Percentiles rank a stretch among this genome's conserved stretches.
phyloP scores from a whole-genome alignment of 1,140 invertebrate genomes.

The Episyrphus balteatus region DNA sequence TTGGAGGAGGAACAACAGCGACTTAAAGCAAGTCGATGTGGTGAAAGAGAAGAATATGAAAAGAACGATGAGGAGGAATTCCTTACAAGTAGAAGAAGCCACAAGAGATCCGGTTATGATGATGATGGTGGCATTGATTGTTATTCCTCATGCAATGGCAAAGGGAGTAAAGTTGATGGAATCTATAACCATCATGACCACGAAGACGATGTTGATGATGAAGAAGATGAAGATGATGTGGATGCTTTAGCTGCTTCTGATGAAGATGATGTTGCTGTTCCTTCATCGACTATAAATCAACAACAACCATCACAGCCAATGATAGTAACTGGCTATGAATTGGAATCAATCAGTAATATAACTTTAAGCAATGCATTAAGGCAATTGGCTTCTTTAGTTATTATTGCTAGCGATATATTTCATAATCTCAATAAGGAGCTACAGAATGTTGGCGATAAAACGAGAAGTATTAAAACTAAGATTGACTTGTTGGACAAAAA shows the following conservation, averaged over 20 bases:
- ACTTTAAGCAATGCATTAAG: conserved; percentile 62
- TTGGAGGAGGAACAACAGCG: too few relatives aligned
- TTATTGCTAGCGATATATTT: conserved; percentile 67
- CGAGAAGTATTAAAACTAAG: conserved; percentile 48
- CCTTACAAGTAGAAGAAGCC: too few relatives aligned
- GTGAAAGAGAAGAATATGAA: too few relatives aligned
- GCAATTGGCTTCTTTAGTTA: conserved; percentile 65
- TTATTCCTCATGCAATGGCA: too few relatives aligned
- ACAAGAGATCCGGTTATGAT: too few relatives aligned
- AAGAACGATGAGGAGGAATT: too few relatives aligned
- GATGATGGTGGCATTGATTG: too few relatives aligned
- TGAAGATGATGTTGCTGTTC: conserved; percentile 21
- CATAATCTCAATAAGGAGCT: conserved; percentile 57
- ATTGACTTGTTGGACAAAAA: conserved; percentile 49
- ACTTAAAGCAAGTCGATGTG: too few relatives aligned
- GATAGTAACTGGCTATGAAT: conserved; percentile 49
- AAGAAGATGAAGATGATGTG: conserved; percentile 8
- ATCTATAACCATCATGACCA: too few relatives aligned
- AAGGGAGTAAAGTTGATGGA: too few relatives aligned
- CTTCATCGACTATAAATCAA: conserved; percentile 7
- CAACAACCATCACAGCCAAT: conserved; percentile 22
- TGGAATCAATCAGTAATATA: conserved; percentile 64
- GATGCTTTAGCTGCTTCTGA: conserved; percentile 11
- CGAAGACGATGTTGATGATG: conserved; percentile 1
- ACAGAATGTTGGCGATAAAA: conserved; percentile 51